These are phyloP conservation scores for Agapornis canus DNA, from an alignment of 2,797 vertebrate species.

Conservation along the genomic window DNA sequence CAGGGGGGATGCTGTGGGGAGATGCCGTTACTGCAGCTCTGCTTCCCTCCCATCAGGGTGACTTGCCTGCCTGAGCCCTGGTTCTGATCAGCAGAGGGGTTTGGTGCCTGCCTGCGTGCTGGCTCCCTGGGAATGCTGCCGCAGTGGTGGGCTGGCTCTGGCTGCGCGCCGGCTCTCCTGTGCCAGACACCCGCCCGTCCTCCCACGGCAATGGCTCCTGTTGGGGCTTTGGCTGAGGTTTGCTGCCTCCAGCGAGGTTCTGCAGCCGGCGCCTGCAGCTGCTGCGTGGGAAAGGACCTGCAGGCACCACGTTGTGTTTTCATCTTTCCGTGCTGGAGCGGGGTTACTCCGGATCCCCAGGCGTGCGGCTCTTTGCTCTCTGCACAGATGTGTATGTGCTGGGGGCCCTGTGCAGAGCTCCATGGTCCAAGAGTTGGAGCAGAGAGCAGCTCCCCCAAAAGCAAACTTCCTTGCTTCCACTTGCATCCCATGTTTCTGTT, in stretches of 20 bases:
- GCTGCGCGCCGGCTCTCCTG: background rate
- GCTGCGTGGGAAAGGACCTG: background rate
- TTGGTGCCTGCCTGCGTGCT: background rate
- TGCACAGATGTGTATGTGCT: background rate
- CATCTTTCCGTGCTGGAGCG: background rate
- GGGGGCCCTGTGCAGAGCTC: background rate
- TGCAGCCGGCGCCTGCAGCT: background rate
- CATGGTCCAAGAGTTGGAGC: rapidly evolving
- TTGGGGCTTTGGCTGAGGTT: background rate
- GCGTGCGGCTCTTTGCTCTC: background rate
- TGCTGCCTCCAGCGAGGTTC: background rate
- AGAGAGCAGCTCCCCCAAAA: background rate
- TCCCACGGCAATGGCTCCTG: background rate
- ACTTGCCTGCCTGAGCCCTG: background rate
- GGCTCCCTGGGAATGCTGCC: background rate
- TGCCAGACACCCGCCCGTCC: background rate
- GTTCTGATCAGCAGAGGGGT: background rate
- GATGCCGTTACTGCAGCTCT: background rate
- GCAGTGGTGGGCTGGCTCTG: background rate
- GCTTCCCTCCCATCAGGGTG: background rate
- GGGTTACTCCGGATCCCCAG: background rate
- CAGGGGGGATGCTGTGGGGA: background rate
- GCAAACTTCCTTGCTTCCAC: background rate
- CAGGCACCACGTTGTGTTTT: background rate
- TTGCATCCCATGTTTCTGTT: background rate